Base-by-base conservation (phyloP, 2,113 vertebrate species). In the Vulpes vulpes region DNA sequence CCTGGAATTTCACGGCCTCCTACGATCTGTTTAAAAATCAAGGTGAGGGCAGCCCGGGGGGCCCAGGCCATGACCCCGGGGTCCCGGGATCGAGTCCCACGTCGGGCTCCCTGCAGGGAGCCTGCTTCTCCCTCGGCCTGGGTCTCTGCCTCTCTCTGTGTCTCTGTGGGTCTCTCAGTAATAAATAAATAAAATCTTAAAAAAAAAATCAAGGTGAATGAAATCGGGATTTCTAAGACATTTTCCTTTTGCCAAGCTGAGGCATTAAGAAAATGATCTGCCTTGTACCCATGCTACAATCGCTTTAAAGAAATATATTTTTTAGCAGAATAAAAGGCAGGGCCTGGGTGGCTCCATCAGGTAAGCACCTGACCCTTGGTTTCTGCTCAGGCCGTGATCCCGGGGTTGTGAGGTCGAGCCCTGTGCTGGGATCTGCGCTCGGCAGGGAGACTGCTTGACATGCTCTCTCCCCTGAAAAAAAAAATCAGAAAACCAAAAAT, bases 261-360 rank as follows among this genome's bases (percentile, higher is more conserved):
- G 19, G 57, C 78, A 91, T 60, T 89, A 78, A 91, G 55, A 89
- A 87, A 91, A 78, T 30, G 57, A 78, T 38, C 49, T 83, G 57
- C 35, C 14, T 12, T 80, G n/a, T 80, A 38, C 14, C 43, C 51
- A 55, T 20, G 57, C 30, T 15, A 49, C 20, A 73, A 95, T 19
- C 80, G 80, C 84, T 93, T 59, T 67, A 43, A 62, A 73, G 22
- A 95, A 95, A 81, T 32, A 67, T 35, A 86, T 86, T 79, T 89
- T 43, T 32, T 27, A 53, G 51, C 49, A 51, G 32, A 91, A 89
- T 84, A 35, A 69, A 69, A 35, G 35, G 35, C 67, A 69, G 67
- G 16, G 19, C 32, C 67, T 19, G 17, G 32, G 32, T 20, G 16
- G 67, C 67, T 35, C 67, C n/a, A 17, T 10, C 17, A 19, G 32